A percentile compares a stretch with the other conserved stretches of the same genome.
Evolutionary conservation across 2,797 vertebrate species (phyloP).

Genomic region (Periparus ater): DNA sequence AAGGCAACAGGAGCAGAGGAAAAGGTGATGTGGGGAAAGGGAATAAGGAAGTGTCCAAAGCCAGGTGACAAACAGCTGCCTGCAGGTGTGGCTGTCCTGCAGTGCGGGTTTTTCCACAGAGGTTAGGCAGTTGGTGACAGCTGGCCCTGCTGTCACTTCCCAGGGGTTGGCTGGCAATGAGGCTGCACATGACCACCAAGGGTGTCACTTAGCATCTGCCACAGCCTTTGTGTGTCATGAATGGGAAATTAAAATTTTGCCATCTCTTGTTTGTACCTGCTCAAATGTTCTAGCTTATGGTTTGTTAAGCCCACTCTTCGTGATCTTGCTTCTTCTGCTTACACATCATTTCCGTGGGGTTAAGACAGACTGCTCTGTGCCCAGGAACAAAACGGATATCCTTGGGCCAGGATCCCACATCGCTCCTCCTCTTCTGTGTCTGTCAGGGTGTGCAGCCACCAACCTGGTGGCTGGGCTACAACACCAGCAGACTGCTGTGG

Average conservation of each 20-base stretch:
- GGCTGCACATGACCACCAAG: background rate
- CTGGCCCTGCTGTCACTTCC: background rate
- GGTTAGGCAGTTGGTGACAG: background rate
- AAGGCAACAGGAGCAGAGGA: background rate
- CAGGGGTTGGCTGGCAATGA: background rate
- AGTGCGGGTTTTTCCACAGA: background rate
- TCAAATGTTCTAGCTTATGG: background rate
- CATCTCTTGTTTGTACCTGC: background rate
- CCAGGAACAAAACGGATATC: background rate
- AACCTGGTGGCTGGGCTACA: background rate
- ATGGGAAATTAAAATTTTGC: constrained; percentile 13
- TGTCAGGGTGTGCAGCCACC: background rate
- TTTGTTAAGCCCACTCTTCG: background rate
- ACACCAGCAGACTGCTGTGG: background rate
- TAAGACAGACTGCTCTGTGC: background rate
- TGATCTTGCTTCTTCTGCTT: background rate
- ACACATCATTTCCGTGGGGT: fast-evolving
- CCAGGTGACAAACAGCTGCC: background rate
- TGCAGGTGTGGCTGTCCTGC: constrained; percentile 8
- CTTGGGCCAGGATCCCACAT: fast-evolving
- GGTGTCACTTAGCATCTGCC: background rate
- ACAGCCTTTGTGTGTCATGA: background rate
- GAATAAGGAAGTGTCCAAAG: background rate
- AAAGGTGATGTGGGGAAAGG: background rate
- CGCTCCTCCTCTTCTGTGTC: background rate